A percentile compares a stretch with the other conserved stretches of the same genome.
These are phyloP conservation scores for Colistium nudipinnis DNA, from an alignment of 2,113 vertebrate species.

Conservation along the genomic window DNA sequence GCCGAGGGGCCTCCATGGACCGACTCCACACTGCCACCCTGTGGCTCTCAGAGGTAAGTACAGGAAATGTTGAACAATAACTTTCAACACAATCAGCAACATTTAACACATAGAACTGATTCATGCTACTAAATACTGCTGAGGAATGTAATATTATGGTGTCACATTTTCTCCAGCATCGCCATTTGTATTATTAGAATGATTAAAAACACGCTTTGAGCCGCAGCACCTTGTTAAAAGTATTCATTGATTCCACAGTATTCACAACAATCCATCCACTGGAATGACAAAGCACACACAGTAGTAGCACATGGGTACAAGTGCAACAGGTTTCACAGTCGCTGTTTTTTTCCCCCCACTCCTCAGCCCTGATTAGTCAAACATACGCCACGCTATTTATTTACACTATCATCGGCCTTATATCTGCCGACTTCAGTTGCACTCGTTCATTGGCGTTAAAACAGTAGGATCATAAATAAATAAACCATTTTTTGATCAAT, in stretches of 20 bases:
- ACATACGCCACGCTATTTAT: too few relatives aligned
- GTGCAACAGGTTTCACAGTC: conserved; percentile 66
- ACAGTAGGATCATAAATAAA: conserved; percentile 5
- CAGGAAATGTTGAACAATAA: not conserved
- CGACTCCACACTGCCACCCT: not conserved
- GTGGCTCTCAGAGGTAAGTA: not conserved
- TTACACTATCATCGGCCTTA: conserved; percentile 11
- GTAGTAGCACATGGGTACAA: conserved; percentile 52
- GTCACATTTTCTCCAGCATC: too few relatives aligned
- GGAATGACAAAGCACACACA: conserved; percentile 30
- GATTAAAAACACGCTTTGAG: conserved; percentile 24
- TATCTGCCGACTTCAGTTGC: too few relatives aligned
- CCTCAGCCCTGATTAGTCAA: conserved; percentile 17
- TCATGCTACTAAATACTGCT: not conserved
- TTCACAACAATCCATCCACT: conserved; percentile 46
- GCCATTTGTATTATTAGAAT: too few relatives aligned
- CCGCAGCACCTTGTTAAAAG: conserved; percentile 52
- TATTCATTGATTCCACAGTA: conserved; percentile 53
- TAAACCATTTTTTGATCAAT: too few relatives aligned
- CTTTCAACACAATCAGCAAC: not conserved
- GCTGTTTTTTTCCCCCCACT: conserved; percentile 39
- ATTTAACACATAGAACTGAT: not conserved
- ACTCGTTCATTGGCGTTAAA: not conserved
- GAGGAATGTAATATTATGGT: too few relatives aligned
- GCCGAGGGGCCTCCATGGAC: too few relatives aligned